Base-by-base conservation (phyloP, 2,888 invertebrate genomes). In the Andrena fulva region DNA sequence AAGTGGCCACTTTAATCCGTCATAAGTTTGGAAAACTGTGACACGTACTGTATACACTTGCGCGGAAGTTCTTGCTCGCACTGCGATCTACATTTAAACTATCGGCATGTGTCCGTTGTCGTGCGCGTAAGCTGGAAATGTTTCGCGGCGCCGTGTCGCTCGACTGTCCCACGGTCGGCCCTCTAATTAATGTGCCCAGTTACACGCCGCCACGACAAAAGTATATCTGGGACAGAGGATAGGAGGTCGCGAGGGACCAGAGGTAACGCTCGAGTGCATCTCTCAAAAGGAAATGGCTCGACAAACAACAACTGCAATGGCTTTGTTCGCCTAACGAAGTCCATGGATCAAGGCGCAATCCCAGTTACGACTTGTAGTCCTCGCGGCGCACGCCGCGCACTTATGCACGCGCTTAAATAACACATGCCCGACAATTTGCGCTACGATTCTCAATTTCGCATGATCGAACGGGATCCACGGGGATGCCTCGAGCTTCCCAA, bases 221-320 rank as follows among this genome's bases (percentile, higher is more conserved):
- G 64, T 82, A 80, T 82, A 76, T 82, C 80, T 82, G 50, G 82
- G 67, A 59, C 74, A 42, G 69, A 54, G 69, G 48, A 52, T 31
- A 63, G 63, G 56, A 71, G 81, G 67, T 80, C 67, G 60, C 71
- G 42, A 82, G 77, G 82, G 50, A 66, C 56, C 69, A 77, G 67
- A 63, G 62, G 74, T 68, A 80, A 77, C 68, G 67, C 71, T 80
- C 52, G 69, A 83, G 73, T 52, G 72, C 56, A 82, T 77, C 82
- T 77, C 72, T 82, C 69, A 77, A 81, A 83, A 81, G 82, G 82
- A 82, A 83, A 82, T 83, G 82, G 78, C 82, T 82, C 52, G 83
- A 63, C 83, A 84, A 84, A 82, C 82, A 83, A 81, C 68, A 78
- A 82, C 70, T 82, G 82, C 78, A 66, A 78, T 78, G 74, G 78